Evolutionary conservation across 2,113 vertebrate species (phyloP), one percentile per base, ranked within the genome.

Genomic region (Chaetodon trifascialis): DNA sequence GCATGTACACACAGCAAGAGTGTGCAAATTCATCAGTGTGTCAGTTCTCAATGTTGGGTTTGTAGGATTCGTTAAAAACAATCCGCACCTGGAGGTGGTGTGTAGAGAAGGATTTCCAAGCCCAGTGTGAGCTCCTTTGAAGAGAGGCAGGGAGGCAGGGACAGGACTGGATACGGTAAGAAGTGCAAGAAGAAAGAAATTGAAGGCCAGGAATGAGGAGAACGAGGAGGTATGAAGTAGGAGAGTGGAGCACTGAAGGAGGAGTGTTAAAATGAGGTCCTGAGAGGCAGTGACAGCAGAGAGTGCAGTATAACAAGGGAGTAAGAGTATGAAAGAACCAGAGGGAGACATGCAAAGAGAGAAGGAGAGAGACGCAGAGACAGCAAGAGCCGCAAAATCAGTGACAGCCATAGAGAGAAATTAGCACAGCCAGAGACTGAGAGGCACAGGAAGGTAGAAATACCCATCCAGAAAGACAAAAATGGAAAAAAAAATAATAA

Each of bases 21-120:
- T 63, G 72, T 82, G 69, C 86, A 71, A 71, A 85, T 77, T 76
- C 76, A 87, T 86, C 82, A 76, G 63, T 17, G 64, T 86, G 80
- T 85, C 85, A 90, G 56, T 60, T 73, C 76, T 85, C 69, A 78
- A 82, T 80, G 62, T 76, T 69, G 84, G 84, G 65, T 91, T 83
- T 76, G 79, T 40, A 81, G 71, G 84, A 86, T 79, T 91, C 66
- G 47, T 88, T 88, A 89, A 86, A 88, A 85, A 88, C 91, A 91
- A 89, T 90, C 86, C 76, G 36, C 80, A 84, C 81, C 84, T 76
- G 55, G 82, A 88, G 90, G 87, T 82, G 72, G 19, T 71, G 70
- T 86, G 84, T 59, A 63, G 78, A 83, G 85, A 79, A 76, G 86
- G 86, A 83, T 92, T 92, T 90, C 58, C 80, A 85, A 88, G 54